Evolutionary conservation across 1,140 invertebrate genomes (phyloP).

Genomic region (Caenorhabditis inopinata): DNA sequence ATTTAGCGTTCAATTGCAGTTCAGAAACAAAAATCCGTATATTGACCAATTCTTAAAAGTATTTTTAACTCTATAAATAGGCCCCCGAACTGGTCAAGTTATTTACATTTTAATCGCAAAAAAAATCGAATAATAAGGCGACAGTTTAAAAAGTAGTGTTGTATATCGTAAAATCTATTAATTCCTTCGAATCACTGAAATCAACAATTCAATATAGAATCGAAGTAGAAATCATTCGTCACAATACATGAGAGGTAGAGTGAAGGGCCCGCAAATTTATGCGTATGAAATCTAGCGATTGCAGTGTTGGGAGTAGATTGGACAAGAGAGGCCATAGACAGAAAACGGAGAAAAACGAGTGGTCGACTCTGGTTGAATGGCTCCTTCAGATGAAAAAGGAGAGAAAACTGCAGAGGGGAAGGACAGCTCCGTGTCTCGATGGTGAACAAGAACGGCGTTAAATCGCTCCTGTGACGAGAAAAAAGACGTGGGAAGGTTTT

Average conservation of each 20-base stretch:
- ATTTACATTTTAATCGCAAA: no score
- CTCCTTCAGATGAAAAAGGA: neutral
- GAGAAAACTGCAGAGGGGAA: neutral
- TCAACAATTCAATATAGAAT: no score
- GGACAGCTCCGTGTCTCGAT: neutral
- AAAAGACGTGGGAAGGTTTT: neutral
- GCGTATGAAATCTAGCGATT: neutral
- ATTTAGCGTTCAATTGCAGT: no score
- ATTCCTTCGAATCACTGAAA: no score
- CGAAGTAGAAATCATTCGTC: no score
- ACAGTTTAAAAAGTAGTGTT: no score
- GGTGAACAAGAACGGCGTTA: neutral
- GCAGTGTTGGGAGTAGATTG: neutral
- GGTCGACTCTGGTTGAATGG: neutral
- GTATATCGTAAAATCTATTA: no score
- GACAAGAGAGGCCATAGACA: neutral
- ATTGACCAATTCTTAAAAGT: no score
- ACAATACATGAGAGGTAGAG: neutral
- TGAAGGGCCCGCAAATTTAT: conserved; percentile 12
- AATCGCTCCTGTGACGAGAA: neutral
- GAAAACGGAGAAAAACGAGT: neutral
- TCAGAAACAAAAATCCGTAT: no score
- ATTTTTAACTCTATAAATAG: no score
- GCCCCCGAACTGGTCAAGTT: no score
- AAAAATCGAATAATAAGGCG: no score